phyloP scores from a whole-genome alignment of 2,797 vertebrate genomes.

The Melanotaenia boesemani region DNA sequence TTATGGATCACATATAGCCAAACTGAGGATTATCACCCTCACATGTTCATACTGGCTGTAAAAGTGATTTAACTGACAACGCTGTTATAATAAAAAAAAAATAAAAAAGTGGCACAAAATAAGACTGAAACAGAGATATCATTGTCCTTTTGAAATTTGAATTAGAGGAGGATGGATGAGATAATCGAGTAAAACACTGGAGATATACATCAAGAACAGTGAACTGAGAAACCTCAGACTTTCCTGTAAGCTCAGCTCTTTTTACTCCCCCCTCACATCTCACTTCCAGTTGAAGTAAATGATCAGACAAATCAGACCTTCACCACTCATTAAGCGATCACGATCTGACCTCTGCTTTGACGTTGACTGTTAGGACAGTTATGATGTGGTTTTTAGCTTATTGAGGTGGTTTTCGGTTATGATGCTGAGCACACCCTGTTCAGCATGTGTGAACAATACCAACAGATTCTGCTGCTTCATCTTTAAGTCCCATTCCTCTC shows the following conservation, averaged over 20 bases:
- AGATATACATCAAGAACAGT: background rate
- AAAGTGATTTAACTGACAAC: background rate
- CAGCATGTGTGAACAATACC: background rate
- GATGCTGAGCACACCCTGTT: conserved; percentile 4
- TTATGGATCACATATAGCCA: background rate
- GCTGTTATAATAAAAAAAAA: background rate
- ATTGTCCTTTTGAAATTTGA: background rate
- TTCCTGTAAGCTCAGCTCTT: conserved; percentile 40
- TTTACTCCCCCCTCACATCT: background rate
- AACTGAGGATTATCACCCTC: background rate
- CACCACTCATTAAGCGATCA: conserved; percentile 29
- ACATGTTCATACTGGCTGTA: background rate
- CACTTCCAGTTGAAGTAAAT: conserved; percentile 20
- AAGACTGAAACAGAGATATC: background rate
- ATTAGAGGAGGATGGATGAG: background rate
- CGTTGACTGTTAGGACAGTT: conserved; percentile 27
- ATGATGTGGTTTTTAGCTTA: conserved; percentile 25
- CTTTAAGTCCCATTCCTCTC: background rate
- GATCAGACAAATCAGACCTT: background rate
- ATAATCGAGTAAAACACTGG: background rate
- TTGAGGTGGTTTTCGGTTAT: background rate
- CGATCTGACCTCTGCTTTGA: conserved; percentile 36
- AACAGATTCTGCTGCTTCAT: background rate
- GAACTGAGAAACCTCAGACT: conserved; percentile 29
- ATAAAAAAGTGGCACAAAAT: background rate